These are phyloP conservation scores for Spea bombifrons DNA, from an alignment of 2,113 vertebrate species.

Conservation along the genomic window DNA sequence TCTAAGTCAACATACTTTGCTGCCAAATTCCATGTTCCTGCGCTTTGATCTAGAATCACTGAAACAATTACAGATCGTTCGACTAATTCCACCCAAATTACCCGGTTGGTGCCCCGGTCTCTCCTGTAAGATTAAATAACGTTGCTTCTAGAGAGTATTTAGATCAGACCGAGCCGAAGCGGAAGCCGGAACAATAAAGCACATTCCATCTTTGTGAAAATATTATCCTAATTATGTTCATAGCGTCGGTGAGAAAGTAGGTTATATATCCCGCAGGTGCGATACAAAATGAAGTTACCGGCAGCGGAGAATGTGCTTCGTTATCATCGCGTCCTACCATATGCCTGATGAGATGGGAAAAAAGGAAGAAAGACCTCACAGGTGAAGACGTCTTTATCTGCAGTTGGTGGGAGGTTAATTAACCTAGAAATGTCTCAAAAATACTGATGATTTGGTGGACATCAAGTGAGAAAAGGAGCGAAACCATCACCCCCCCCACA, in stretches of 20 bases:
- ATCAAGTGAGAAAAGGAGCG: too few species aligned
- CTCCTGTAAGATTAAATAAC: slow-evolving; percentile 22
- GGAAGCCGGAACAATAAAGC: slow-evolving; percentile 1
- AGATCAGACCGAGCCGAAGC: background rate
- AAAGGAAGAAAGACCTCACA: too few species aligned
- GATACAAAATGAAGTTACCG: background rate
- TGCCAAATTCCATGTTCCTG: too few species aligned
- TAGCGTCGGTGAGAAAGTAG: slow-evolving; percentile 38
- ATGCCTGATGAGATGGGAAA: background rate
- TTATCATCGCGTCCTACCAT: slow-evolving; percentile 15
- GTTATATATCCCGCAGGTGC: slow-evolving; percentile 43
- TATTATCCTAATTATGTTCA: slow-evolving; percentile 43
- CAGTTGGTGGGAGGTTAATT: background rate
- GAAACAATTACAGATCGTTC: background rate
- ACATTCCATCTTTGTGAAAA: slow-evolving; percentile 29
- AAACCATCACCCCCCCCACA: too few species aligned
- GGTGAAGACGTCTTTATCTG: background rate
- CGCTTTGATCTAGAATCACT: too few species aligned
- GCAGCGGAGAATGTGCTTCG: too few species aligned
- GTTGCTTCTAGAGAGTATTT: slow-evolving; percentile 10
- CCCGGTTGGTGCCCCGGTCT: too few species aligned
- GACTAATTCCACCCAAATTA: background rate
- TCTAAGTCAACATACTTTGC: too few species aligned
- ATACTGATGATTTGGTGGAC: background rate
- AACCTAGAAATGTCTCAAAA: background rate